Evolutionary conservation across 2,113 vertebrate species (phyloP), one percentile per base, ranked within the genome.

Genomic region (Theristicus caerulescens): DNA sequence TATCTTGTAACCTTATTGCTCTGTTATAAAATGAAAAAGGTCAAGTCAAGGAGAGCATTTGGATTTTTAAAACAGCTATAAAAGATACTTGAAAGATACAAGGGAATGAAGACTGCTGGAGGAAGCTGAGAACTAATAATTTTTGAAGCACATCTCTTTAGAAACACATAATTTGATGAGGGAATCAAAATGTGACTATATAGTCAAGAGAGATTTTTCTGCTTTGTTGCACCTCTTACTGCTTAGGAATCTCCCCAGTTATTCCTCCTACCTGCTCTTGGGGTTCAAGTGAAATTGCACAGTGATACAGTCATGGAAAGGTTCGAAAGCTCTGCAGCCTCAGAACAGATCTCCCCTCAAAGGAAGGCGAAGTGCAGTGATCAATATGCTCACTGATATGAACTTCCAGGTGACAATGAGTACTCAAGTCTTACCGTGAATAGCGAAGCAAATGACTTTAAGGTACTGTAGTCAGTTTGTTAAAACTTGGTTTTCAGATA

Each of bases 1-100:
- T 85, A 66, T 61, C 36, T 87, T 76, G 72, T 84, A 90, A 86
- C 46, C 19, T 78, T 93, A 57, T 44, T 95, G 44, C 46, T 94
- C 58, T 40, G 34, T 84, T 65, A 59, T 82, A 70, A 94, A 96
- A 89, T 79, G 42, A 59, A 82, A 82, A 66, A 96, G 36, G 25
- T 86, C 0, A 0, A 66, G 15, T 72, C 47, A 90, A 86, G 51
- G 62, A 86, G 25, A 93, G 7, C n/a, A 58, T 61, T 34, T 85
- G 36, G 10, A 21, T 51, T 88, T 95, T 94, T 82, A 78, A 80
- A 95, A 66, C 14, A 78, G 47, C 49, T 81, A 24, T 59, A 31
- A 78, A 76, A 86, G 44, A 22, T 84, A 20, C 57, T 87, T 64
- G 76, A 93, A 93, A 81, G 26, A 42, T 86, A 52, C 13, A 77